phyloP scores from a whole-genome alignment of 2,888 invertebrate species.

The Acleris cristana region DNA sequence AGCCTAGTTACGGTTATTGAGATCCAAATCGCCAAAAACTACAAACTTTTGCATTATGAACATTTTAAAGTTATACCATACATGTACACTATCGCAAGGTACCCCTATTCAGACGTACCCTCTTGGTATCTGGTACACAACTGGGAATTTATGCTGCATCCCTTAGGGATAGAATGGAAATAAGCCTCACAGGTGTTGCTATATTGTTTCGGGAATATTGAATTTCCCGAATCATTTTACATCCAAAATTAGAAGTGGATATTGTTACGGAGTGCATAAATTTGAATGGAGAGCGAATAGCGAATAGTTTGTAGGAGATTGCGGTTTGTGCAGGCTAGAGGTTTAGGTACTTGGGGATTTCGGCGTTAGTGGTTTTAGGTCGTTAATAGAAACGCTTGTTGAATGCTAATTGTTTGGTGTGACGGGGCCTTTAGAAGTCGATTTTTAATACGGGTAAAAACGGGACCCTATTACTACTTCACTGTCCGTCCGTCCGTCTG shows the following conservation, averaged over 20 bases:
- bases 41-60: too few relatives aligned
- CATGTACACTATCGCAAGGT: not conserved
- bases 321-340: slow-evolving; percentile 1
- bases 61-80: not conserved
- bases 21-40: too few relatives aligned
- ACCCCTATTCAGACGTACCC: not conserved
- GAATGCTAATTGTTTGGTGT: too few relatives aligned
- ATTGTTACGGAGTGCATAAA: slow-evolving; percentile 36
- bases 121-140: not conserved
- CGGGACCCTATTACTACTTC: too few relatives aligned
- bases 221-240: slow-evolving; percentile 38
- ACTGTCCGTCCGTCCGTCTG: too few relatives aligned
- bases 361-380: not conserved
- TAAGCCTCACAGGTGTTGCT: slow-evolving; percentile 36
- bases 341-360: not conserved
- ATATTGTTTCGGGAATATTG: slow-evolving; percentile 38
- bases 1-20: too few relatives aligned
- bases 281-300: slow-evolving; percentile 32
- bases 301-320: slow-evolving; percentile 28
- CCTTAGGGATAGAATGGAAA: slow-evolving; percentile 34
- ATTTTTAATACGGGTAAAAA: too few relatives aligned
- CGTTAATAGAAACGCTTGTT: not conserved
- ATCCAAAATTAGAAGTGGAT: slow-evolving; percentile 35
- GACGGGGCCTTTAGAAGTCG: too few relatives aligned
- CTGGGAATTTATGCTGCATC: slow-evolving; percentile 26